Percentiles rank a stretch among this genome's conserved stretches.
Conservation (phyloP, 37 sponge, comb jelly and placozoan species). For the Spongilla lacustris region DNA sequence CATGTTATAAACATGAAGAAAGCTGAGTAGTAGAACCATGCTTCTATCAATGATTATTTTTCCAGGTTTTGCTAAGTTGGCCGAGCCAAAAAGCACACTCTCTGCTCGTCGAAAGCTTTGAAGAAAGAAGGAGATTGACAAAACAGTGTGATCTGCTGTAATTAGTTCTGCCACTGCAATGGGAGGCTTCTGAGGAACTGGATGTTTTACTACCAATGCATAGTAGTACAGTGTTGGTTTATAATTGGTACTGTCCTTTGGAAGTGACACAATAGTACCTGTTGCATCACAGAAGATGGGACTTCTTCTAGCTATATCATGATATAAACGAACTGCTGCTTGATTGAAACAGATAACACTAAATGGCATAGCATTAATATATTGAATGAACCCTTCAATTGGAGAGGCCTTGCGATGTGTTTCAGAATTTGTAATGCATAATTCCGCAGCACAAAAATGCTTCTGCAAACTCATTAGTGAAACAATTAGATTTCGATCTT, state of each 20-base stretch:
- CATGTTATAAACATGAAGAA: not conserved
- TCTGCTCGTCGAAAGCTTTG: not conserved
- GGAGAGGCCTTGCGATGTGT: not conserved
- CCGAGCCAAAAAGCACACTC: not conserved
- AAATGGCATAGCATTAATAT: constrained; percentile 5
- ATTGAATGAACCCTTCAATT: not conserved
- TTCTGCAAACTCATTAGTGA: not conserved
- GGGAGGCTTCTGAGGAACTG: not conserved
- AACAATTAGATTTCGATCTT: not conserved
- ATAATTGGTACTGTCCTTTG: not conserved
- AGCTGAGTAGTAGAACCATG: constrained; percentile 7
- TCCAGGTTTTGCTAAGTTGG: not conserved
- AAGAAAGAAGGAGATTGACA: not conserved
- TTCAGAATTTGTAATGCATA: not conserved
- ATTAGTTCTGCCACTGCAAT: constrained; percentile 8
- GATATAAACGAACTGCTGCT: constrained; percentile 1
- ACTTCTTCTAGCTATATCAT: not conserved
- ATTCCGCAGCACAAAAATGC: not conserved
- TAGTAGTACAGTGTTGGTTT: not conserved
- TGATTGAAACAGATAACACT: constrained; percentile 8
- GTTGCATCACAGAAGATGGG: not conserved
- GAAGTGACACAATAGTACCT: not conserved
- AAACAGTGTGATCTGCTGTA: not conserved
- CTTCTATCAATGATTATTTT: constrained; percentile 3
- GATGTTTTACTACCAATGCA: not conserved